Evolutionary conservation across 2,797 vertebrate genomes (phyloP).

Genomic region (Orestias chungarensis): DNA sequence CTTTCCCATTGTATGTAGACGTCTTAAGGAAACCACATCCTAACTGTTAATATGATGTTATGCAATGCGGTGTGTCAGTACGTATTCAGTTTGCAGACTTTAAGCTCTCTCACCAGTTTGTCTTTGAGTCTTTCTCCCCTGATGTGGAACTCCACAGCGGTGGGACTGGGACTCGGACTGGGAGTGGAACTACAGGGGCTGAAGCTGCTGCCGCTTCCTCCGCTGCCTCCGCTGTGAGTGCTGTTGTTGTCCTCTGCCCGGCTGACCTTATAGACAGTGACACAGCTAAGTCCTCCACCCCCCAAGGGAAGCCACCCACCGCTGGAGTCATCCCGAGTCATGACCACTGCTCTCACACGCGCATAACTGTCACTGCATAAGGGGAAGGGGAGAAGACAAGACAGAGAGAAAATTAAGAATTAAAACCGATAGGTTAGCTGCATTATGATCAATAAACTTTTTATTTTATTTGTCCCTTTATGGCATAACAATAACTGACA

Average conservation of each 20-base stretch:
- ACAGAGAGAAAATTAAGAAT: background rate
- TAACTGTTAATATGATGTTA: background rate
- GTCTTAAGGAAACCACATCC: background rate
- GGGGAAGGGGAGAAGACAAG: slow-evolving; percentile 20
- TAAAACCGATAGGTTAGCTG: slow-evolving; percentile 26
- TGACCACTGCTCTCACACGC: slow-evolving; percentile 99
- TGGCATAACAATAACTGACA: background rate
- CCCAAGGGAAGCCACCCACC: slow-evolving; percentile 97
- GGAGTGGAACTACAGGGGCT: slow-evolving; percentile 79
- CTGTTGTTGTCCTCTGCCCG: slow-evolving; percentile 88
- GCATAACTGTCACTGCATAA: slow-evolving; percentile 94
- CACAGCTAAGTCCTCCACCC: slow-evolving; percentile 96
- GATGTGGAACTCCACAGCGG: slow-evolving; percentile 90
- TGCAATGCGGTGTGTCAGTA: background rate
- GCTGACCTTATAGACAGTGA: slow-evolving; percentile 95
- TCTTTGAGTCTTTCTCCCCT: slow-evolving; percentile 98
- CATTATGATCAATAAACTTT: slow-evolving; percentile 11
- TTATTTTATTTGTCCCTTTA: background rate
- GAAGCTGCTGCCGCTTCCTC: slow-evolving; percentile 79
- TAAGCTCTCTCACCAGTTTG: slow-evolving; percentile 88
- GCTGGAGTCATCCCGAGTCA: slow-evolving; percentile 99
- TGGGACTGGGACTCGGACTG: slow-evolving; percentile 67
- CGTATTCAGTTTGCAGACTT: background rate
- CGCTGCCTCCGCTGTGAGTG: slow-evolving; percentile 79
- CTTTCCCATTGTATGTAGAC: background rate